These are phyloP conservation scores for Pyxicephalus adspersus DNA, from an alignment of 2,113 vertebrate species.

Conservation along the genomic window DNA sequence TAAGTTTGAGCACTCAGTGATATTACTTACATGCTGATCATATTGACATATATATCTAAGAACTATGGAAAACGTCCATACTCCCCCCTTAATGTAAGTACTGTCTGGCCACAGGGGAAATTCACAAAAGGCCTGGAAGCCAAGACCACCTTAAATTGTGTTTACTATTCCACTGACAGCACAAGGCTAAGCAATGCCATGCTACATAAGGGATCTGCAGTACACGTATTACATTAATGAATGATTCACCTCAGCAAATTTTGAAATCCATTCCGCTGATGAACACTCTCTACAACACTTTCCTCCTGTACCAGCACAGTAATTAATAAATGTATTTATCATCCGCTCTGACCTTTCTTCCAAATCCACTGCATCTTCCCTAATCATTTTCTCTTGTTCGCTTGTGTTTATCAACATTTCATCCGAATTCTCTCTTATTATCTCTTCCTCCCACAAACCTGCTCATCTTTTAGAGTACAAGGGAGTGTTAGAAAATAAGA, in stretches of 20 bases:
- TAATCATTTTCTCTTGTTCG: constrained; percentile 33
- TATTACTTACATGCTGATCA: too few relatives aligned
- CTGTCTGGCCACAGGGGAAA: too few relatives aligned
- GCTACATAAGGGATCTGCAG: not conserved
- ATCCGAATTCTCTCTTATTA: constrained; percentile 33
- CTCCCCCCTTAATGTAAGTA: too few relatives aligned
- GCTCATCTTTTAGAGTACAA: constrained; percentile 26
- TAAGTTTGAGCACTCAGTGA: too few relatives aligned
- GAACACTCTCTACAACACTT: not conserved
- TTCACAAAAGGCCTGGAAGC: too few relatives aligned
- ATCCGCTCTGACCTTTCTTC: constrained; percentile 38
- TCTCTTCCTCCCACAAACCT: not conserved
- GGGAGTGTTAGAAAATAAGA: constrained; percentile 17
- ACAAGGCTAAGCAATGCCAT: not conserved
- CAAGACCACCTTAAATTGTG: not conserved
- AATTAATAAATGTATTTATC: constrained; percentile 43
- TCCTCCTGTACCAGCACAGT: not conserved
- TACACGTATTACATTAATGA: constrained; percentile 27
- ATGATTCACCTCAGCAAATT: constrained; percentile 24
- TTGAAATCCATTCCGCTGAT: constrained; percentile 14
- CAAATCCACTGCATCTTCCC: constrained; percentile 24
- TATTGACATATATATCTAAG: too few relatives aligned
- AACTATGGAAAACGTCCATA: too few relatives aligned
- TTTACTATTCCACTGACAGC: not conserved
- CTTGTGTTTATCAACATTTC: constrained; percentile 34